Base-by-base conservation (phyloP, 2,113 vertebrate species). In the Steatornis caripensis region DNA sequence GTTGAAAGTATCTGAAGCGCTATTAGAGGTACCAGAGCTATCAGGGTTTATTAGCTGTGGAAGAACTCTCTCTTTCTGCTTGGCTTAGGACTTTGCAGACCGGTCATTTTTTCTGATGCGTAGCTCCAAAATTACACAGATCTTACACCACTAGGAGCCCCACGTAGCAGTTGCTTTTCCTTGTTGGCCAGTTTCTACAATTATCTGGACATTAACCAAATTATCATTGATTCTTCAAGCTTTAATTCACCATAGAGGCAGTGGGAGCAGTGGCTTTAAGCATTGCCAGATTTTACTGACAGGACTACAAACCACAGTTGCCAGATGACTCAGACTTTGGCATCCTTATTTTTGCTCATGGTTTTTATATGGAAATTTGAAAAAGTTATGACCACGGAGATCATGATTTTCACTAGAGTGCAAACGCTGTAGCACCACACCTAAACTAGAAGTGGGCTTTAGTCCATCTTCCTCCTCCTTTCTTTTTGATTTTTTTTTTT, bases 321-420 rank as follows among this genome's bases (percentile, higher is more conserved):
- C 94, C 82, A 95, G 76, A 94, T 97, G 94, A 96, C 86, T 97
- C 96, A 96, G 78, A 95, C 24, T 97, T 94, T 94, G 92, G 91
- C 95, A 75, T 86, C 84, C 26, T 93, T 84, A 49, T 87, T 90
- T 92, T 94, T 80, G 80, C 54, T 97, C 60, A 36, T 84, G 68
- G 57, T 81, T 95, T 97, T 97, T 97, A 96, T 94, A 93, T 95
- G 81, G 81, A 96, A 90, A 94, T 97, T 91, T 90, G 24, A 94
- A 97, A 87, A 79, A 94, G 60, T 43, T 91, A 55, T 89, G 60
- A 84, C 89, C 64, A 87, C 69, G 93, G 82, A 95, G 91, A 95
- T 95, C 49, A 89, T 97, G 91, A 93, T 87, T 97, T 96, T 89
- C 62, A 94, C 64, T 85, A 43, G 81, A 90, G 95, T 83, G 51